phyloP scores from a whole-genome alignment of 2,113 vertebrate species.

The Raja brachyura region DNA sequence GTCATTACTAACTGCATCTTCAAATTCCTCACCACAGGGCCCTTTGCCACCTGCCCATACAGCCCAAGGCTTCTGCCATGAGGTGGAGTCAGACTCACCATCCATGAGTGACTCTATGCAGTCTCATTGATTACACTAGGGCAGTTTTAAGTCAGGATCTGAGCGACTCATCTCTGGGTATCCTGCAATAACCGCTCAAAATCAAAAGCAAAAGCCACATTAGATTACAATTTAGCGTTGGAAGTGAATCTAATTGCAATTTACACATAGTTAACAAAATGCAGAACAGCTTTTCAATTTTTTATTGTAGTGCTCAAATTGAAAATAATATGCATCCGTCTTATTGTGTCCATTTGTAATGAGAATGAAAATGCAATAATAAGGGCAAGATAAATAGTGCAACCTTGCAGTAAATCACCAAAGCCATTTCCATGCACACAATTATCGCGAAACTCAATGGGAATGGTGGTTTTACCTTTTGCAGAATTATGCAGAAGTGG shows the following conservation, averaged over 20 bases:
- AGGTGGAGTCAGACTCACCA: background rate
- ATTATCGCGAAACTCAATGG: background rate
- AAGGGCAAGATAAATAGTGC: background rate
- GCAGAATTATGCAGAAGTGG: background rate
- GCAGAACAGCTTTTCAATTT: too few relatives aligned
- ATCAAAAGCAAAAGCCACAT: background rate
- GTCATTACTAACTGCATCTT: too few relatives aligned
- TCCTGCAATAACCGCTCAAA: background rate
- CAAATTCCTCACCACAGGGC: too few relatives aligned
- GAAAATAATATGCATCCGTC: background rate
- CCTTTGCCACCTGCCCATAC: too few relatives aligned
- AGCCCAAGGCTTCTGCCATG: too few relatives aligned
- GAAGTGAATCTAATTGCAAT: background rate
- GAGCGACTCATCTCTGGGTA: background rate
- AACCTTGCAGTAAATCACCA: constrained; percentile 1
- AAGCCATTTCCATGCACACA: background rate
- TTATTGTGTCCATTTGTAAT: background rate
- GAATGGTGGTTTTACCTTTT: background rate
- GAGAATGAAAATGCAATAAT: background rate
- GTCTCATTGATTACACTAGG: background rate
- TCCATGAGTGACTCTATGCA: background rate
- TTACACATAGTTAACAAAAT: background rate
- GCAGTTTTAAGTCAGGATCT: background rate
- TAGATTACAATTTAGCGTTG: background rate
- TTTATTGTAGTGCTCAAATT: background rate